These are phyloP conservation scores for Phymastichus coffea DNA, from an alignment of 1,140 invertebrate genomes.

Conservation along the genomic window DNA sequence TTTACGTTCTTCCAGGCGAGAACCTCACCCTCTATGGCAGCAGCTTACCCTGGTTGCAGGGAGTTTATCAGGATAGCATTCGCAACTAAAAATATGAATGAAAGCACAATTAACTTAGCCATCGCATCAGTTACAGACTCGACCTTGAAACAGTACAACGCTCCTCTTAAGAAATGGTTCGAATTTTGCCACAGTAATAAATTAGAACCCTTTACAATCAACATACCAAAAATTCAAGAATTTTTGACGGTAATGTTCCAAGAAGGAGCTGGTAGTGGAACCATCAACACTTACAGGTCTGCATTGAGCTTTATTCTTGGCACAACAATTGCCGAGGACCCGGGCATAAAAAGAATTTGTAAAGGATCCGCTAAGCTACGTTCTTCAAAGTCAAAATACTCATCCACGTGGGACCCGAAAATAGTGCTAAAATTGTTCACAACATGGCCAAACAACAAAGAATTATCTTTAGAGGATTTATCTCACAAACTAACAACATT, in stretches of 20 bases:
- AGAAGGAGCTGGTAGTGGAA: constrained; percentile 11
- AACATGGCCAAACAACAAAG: too few species aligned
- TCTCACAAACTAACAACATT: too few species aligned
- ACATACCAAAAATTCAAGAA: constrained; percentile 3
- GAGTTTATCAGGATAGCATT: constrained; percentile 14
- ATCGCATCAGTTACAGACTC: background rate
- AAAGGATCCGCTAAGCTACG: too few species aligned
- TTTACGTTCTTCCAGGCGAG: constrained; percentile 27
- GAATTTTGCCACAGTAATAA: background rate
- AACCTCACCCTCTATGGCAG: constrained; percentile 19
- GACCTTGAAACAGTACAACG: constrained; percentile 8
- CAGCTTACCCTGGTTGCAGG: constrained; percentile 10
- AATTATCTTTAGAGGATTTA: too few species aligned
- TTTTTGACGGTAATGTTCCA: constrained; percentile 18
- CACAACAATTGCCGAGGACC: background rate
- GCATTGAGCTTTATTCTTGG: too few species aligned
- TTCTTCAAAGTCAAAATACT: too few species aligned
- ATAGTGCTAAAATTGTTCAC: constrained; percentile 3
- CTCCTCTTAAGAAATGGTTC: background rate
- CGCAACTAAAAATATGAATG: background rate
- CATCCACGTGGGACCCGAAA: constrained; percentile 25
- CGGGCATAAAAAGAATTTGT: constrained; percentile 29
- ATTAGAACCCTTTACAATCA: background rate
- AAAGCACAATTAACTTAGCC: background rate
- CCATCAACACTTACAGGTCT: constrained; percentile 10